Conservation (phyloP, 2,797 vertebrate genomes). For the Peromyscus melanophrys region DNA sequence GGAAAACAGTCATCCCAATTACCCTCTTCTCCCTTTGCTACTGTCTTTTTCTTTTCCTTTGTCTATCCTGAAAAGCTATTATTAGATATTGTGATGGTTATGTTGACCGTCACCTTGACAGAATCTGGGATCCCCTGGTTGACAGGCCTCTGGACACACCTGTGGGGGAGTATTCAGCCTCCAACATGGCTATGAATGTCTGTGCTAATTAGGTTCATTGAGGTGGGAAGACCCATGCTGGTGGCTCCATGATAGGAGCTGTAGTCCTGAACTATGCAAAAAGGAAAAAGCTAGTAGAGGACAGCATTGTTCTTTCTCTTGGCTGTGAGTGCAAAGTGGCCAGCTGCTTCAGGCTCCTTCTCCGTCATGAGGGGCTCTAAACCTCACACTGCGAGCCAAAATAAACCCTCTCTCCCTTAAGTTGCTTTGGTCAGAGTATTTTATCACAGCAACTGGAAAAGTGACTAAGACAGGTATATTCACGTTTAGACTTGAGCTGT, state of each 20-base stretch:
- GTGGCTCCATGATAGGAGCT: background rate
- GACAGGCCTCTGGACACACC: background rate
- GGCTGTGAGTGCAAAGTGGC: background rate
- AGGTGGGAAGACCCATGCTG: background rate
- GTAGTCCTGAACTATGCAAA: background rate
- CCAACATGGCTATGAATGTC: background rate
- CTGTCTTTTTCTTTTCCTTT: background rate
- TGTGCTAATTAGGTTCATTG: background rate
- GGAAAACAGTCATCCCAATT: background rate
- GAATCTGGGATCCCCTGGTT: background rate
- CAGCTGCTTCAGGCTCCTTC: background rate
- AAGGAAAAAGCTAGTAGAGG: background rate
- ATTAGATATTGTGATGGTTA: background rate
- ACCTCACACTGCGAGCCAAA: background rate
- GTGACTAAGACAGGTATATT: background rate
- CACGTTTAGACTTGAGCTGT: background rate
- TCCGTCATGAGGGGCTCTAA: background rate
- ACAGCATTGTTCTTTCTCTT: background rate
- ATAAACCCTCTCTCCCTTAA: background rate
- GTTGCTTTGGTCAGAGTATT: background rate
- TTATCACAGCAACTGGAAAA: background rate
- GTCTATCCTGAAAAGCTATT: background rate
- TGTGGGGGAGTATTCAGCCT: background rate
- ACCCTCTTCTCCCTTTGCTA: background rate
- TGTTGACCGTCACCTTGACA: background rate